phyloP scores from a whole-genome alignment of 2,888 invertebrate species.

The Arge pagana region DNA sequence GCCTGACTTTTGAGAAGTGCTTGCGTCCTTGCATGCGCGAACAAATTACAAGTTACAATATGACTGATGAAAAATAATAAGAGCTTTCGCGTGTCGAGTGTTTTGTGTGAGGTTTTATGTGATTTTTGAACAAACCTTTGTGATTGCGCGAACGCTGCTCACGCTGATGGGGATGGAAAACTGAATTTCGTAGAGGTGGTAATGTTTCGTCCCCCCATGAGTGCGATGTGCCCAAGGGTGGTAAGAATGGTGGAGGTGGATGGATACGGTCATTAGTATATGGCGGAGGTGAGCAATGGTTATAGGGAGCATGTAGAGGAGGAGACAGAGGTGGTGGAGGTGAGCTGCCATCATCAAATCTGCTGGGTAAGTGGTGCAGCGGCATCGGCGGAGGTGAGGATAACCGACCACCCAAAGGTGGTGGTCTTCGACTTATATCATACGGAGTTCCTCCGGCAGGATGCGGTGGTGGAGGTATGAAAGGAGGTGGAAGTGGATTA shows the following conservation, averaged over 20 bases:
- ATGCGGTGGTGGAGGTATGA: constrained; percentile 62
- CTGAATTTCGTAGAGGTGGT: constrained; percentile 45
- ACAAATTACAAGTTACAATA: constrained; percentile 31
- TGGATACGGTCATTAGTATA: constrained; percentile 62
- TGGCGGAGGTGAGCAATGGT: constrained; percentile 50
- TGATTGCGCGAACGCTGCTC: constrained; percentile 48
- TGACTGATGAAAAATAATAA: constrained; percentile 22
- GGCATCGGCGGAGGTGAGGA: constrained; percentile 66
- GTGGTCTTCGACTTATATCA: constrained; percentile 57
- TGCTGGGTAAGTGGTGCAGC: constrained; percentile 57
- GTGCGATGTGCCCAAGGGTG: constrained; percentile 41
- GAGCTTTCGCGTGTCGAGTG: constrained; percentile 2
- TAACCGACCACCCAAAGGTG: constrained; percentile 55
- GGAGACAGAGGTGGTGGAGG: constrained; percentile 50
- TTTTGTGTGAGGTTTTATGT: constrained; percentile 16
- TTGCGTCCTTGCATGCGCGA: constrained; percentile 55
- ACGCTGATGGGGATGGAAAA: constrained; percentile 43
- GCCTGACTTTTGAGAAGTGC: constrained; percentile 56
- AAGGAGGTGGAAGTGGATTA: constrained; percentile 61
- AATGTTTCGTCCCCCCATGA: constrained; percentile 47
- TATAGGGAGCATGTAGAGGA: constrained; percentile 46
- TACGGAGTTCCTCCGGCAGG: constrained; percentile 48
- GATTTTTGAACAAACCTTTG: constrained; percentile 50
- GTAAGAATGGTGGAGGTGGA: constrained; percentile 58
- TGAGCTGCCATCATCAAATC: constrained; percentile 43